phyloP scores from a whole-genome alignment of 2,888 invertebrate species.

The Idaea aversata region DNA sequence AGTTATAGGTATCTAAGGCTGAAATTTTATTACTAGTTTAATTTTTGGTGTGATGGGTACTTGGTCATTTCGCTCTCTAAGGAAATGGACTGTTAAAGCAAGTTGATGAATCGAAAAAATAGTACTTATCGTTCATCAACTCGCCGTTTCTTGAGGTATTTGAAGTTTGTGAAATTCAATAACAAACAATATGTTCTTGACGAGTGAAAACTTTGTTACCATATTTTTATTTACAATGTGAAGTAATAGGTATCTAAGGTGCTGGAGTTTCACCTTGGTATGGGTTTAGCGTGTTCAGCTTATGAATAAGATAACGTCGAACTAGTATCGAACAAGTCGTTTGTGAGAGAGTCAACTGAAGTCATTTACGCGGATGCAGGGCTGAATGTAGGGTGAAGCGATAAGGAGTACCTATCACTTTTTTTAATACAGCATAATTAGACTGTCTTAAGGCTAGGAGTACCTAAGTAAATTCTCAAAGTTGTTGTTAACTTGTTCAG shows the following conservation, averaged over 20 bases:
- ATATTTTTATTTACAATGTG: constrained; percentile 28
- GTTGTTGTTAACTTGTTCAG: no score
- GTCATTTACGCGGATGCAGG: constrained; percentile 26
- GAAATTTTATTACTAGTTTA: background rate
- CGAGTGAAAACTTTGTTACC: background rate
- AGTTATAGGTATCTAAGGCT: constrained; percentile 24
- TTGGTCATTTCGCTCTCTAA: no score
- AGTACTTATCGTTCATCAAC: no score
- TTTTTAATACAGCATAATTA: background rate
- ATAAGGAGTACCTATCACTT: background rate
- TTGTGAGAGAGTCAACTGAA: constrained; percentile 31
- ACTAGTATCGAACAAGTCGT: constrained; percentile 31
- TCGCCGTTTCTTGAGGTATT: no score
- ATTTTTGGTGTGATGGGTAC: no score
- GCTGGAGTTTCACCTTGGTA: constrained; percentile 25
- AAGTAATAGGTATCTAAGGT: constrained; percentile 25
- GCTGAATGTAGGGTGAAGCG: constrained; percentile 12
- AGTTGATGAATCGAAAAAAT: no score
- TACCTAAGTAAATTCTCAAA: no score
- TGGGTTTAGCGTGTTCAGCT: constrained; percentile 24
- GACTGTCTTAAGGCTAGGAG: no score
- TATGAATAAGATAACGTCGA: constrained; percentile 42
- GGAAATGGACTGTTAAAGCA: no score
- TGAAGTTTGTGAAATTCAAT: background rate
- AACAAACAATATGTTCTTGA: background rate